Conservation (phyloP, 2,113 vertebrate genomes). For the Phylloscopus trochiloides region DNA sequence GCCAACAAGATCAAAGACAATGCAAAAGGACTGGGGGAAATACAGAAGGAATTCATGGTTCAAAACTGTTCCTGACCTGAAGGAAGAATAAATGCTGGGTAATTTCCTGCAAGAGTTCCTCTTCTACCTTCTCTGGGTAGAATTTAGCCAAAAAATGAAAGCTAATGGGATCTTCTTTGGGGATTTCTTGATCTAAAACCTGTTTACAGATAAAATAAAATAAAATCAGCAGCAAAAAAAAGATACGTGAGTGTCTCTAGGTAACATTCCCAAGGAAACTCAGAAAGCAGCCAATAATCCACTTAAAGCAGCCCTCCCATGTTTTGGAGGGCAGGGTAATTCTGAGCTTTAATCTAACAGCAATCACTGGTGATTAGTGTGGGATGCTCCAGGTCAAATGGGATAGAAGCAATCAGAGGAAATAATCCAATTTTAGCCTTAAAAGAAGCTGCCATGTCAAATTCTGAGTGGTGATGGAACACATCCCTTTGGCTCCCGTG, state of each 20-base stretch:
- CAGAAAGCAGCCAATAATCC: background rate
- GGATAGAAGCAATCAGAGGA: background rate
- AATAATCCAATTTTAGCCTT: background rate
- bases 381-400: background rate
- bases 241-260: background rate
- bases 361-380: background rate
- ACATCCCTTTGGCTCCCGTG: background rate
- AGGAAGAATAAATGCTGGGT: conserved; percentile 95
- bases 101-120: conserved; percentile 92
- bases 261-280: background rate
- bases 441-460: background rate
- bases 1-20: background rate
- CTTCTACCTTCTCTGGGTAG: conserved; percentile 93
- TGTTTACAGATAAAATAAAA: conserved; percentile 55
- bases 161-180: conserved; percentile 89
- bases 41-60: background rate
- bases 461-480: background rate
- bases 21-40: background rate
- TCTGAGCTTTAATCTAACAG: background rate
- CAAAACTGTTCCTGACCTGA: conserved; percentile 78
- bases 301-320: background rate
- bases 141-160: conserved; percentile 92
- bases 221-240: background rate
- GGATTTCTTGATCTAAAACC: conserved; percentile 93
- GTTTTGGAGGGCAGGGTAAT: background rate